These are phyloP conservation scores for Phylloscopus trochilus DNA, from an alignment of 2,113 vertebrate species.

Conservation along the genomic window DNA sequence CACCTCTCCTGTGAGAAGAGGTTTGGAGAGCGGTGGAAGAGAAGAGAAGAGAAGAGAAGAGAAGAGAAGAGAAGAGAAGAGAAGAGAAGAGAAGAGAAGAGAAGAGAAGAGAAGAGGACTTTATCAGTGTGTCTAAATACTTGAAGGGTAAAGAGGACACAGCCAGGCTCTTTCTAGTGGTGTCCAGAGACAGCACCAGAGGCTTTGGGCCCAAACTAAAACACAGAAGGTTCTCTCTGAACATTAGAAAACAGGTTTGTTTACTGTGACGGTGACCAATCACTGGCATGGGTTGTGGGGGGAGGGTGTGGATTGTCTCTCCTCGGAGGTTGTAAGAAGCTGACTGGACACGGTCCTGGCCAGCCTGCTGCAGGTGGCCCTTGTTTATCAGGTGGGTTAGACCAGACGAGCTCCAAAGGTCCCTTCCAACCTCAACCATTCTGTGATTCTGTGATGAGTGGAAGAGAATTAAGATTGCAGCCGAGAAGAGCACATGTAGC, in stretches of 20 bases:
- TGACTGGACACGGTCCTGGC: not conserved
- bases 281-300: not conserved
- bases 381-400: fast-evolving
- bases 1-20: not conserved
- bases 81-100: not conserved
- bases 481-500: not conserved
- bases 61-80: not conserved
- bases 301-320: not conserved
- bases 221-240: not conserved
- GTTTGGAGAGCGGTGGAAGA: not conserved
- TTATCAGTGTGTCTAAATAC: not conserved
- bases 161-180: not conserved
- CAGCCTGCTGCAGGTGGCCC: not conserved
- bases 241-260: not conserved
- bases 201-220: not conserved
- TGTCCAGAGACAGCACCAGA: not conserved
- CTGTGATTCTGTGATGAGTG: not conserved
- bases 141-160: not conserved
- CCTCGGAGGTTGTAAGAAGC: not conserved
- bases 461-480: not conserved
- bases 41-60: not conserved
- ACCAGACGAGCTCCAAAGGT: not conserved
- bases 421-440: not conserved
- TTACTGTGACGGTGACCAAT: not conserved
- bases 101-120: not conserved